Evolutionary conservation across 2,888 invertebrate species (phyloP).

Genomic region (Drosophila yooni): DNA sequence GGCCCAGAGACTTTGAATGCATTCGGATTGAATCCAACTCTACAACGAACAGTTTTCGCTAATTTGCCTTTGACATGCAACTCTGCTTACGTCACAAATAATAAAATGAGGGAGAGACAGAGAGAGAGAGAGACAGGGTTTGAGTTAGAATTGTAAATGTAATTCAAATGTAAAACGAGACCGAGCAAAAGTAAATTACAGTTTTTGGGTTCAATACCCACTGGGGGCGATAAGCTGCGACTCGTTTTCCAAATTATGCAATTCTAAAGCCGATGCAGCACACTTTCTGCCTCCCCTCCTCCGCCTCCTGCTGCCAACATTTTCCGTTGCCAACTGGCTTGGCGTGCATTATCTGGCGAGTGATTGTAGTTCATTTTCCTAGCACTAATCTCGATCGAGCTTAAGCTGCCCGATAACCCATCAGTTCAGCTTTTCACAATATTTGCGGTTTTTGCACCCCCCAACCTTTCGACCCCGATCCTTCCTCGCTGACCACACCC

Average conservation of each 20-base stretch:
- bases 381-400: constrained; percentile 20
- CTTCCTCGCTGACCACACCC: neutral
- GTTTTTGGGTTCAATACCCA: constrained; percentile 55
- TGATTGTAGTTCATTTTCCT: constrained; percentile 31
- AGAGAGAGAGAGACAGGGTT: neutral
- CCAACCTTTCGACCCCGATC: neutral
- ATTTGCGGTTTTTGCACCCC: neutral
- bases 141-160: constrained; percentile 26
- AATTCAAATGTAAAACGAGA: constrained; percentile 41
- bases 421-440: neutral
- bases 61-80: constrained; percentile 77
- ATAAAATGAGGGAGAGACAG: neutral
- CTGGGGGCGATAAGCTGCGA: constrained; percentile 28
- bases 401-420: constrained; percentile 12
- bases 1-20: constrained; percentile 44
- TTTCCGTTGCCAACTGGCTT: neutral
- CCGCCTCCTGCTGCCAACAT: neutral
- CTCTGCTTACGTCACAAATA: constrained; percentile 52
- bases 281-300: neutral
- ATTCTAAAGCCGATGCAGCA: constrained; percentile 20
- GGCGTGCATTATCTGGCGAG: constrained; percentile 32
- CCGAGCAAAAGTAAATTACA: constrained; percentile 2
- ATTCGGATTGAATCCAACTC: constrained; percentile 47
- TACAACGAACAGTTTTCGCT: constrained; percentile 47
- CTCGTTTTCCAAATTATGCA: constrained; percentile 46